Percentiles rank a stretch among this genome's conserved stretches.
phyloP scores from a whole-genome alignment of 2,113 vertebrate genomes.

The Shinisaurus crocodilurus region DNA sequence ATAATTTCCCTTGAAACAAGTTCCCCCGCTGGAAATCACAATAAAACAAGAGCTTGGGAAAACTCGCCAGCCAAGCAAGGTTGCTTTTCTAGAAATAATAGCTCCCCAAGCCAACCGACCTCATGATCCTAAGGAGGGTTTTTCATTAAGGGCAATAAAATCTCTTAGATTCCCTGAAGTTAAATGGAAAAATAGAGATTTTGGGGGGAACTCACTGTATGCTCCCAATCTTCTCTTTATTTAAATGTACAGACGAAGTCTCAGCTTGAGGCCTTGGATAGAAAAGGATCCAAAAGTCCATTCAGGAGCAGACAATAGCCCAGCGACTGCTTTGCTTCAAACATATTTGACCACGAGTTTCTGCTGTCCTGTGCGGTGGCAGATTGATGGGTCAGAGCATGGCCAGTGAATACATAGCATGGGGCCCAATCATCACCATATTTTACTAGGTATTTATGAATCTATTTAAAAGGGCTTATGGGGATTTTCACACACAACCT shows the following conservation, averaged over 20 bases:
- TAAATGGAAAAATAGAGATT: conserved; percentile 75
- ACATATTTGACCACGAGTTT: conserved; percentile 15
- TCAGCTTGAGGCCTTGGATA: conserved; percentile 32
- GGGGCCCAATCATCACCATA: conserved; percentile 3
- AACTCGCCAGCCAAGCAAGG: conserved; percentile 76
- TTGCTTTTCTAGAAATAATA: conserved; percentile 78
- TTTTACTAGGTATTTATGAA: conserved; percentile 13
- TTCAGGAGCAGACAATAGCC: fast-evolving
- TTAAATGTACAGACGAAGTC: conserved; percentile 13
- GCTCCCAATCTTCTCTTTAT: conserved; percentile 44
- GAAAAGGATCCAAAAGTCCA: conserved; percentile 29
- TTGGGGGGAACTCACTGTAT: conserved; percentile 39
- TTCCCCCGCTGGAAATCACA: conserved; percentile 78
- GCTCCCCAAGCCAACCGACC: conserved; percentile 68
- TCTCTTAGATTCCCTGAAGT: conserved; percentile 74
- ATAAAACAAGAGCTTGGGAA: conserved; percentile 79
- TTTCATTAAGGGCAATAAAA: conserved; percentile 79
- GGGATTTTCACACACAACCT: background rate
- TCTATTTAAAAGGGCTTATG: conserved; percentile 20
- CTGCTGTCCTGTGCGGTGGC: background rate
- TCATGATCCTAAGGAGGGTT: conserved; percentile 71
- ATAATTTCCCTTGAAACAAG: conserved; percentile 85
- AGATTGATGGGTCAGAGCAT: conserved; percentile 23
- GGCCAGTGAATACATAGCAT: conserved; percentile 6
- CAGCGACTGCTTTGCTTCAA: background rate